Evolutionary conservation across 23 tunicate genomes (phyloP), one percentile per base, ranked within the genome.

Genomic region (Trididemnum miniatum): DNA sequence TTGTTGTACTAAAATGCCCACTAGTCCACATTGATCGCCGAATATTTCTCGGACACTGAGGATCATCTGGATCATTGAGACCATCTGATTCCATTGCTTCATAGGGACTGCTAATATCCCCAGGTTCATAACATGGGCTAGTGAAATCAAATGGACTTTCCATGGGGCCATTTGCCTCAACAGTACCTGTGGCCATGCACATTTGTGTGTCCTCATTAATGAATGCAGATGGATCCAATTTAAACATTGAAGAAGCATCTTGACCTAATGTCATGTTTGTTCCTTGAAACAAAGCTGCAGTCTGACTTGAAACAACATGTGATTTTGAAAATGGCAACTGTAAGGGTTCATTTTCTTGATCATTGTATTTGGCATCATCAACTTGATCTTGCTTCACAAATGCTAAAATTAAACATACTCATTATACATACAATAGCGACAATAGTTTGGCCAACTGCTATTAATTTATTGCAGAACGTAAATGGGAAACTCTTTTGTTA

Each of bases 21-120:
- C 40, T 37, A 30, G 26, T 31, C 38, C 60, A 60, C 15, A 34
- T 32, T 5, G 80, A 40, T 0, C 89, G 79, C 2, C 86, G 92
- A 2, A 49, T 33, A 51, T 33, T 35, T 0, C 57, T 59, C 31
- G 84, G 50, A 65, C 74, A 78, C 22, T 37, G 54, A 5, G 94
- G 82, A 12, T 83, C 88, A 60, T 89, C 94, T 34, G 37, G 49
- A 20, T 79, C 63, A 69, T 33, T 22, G 30, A 31, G 59, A 22
- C 79, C 98, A 84, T 93, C 97, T 18, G 97, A 91, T 59, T 91
- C 97, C 97, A 86, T 91, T 22, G 97, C 85, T 18, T 89, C 91
- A 80, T 78, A 93, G 33, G 98, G 89, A 59, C 92, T 87, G 66
- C 93, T 88, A 34, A 77, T 38, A 26, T 91, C 95, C 1, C 89